Percentiles rank a stretch among this genome's conserved stretches.
Conservation (phyloP, 2,888 invertebrate species). For the Strigamia crassipes region DNA sequence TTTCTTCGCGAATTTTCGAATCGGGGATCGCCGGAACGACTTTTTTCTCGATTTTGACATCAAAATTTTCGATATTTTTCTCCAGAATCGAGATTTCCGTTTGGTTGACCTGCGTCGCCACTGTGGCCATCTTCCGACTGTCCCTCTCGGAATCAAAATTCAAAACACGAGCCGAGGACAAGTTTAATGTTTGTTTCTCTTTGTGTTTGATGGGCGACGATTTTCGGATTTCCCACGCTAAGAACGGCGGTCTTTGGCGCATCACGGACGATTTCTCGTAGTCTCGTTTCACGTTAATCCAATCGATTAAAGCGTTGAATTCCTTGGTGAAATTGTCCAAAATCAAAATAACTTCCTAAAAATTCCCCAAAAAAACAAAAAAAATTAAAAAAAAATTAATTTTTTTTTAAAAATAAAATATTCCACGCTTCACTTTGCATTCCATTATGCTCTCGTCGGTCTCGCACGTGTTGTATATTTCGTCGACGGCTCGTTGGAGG, state of each 20-base stretch:
- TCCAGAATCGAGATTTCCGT: not conserved
- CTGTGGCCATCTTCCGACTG: not conserved
- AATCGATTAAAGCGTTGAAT: slow-evolving; percentile 90
- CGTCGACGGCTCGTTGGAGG: slow-evolving; percentile 87
- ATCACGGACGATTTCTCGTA: slow-evolving; percentile 81
- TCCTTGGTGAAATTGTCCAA: slow-evolving; percentile 92
- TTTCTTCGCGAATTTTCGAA: not conserved
- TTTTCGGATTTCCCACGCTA: slow-evolving; percentile 96
- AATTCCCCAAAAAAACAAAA: not conserved
- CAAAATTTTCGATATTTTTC: not conserved
- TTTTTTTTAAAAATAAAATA: not conserved
- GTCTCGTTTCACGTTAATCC: slow-evolving; percentile 91
- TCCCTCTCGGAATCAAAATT: slow-evolving; percentile 44
- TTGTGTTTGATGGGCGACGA: slow-evolving; percentile 68
- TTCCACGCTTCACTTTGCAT: slow-evolving; percentile 66
- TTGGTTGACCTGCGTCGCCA: not conserved
- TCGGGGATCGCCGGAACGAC: not conserved
- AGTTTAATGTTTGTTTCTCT: slow-evolving; percentile 33
- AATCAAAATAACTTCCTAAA: slow-evolving; percentile 88
- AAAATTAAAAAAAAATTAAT: not conserved
- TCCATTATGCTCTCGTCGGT: slow-evolving; percentile 90
- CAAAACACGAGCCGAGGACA: slow-evolving; percentile 61
- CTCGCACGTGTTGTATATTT: slow-evolving; percentile 95
- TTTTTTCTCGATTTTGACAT: not conserved
- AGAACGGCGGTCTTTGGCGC: slow-evolving; percentile 71